These are phyloP conservation scores for Tachysurus vachellii DNA, from an alignment of 2,113 vertebrate species.

Conservation along the genomic window DNA sequence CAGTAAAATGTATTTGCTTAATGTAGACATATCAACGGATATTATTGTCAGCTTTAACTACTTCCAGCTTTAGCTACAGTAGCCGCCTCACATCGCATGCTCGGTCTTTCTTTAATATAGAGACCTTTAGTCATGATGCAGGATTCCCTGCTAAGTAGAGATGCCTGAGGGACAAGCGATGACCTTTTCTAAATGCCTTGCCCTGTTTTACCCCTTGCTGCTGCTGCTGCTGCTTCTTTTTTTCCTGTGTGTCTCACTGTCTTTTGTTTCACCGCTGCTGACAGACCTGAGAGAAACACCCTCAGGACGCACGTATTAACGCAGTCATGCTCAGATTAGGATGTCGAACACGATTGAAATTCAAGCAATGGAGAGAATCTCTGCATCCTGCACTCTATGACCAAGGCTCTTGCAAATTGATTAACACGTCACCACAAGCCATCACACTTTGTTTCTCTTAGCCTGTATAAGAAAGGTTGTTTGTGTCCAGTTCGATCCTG, in stretches of 20 bases:
- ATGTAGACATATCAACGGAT: neutral
- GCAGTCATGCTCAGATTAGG: neutral
- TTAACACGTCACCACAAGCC: constrained; percentile 66
- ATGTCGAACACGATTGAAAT: neutral
- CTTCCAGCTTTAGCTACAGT: neutral
- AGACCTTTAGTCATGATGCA: constrained; percentile 51
- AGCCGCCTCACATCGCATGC: no score
- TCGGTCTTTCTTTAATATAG: neutral
- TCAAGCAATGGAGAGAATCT: neutral
- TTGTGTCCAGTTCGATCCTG: constrained; percentile 69
- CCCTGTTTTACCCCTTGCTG: neutral
- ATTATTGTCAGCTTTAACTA: neutral
- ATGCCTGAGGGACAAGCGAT: constrained; percentile 57
- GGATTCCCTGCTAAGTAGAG: constrained; percentile 50
- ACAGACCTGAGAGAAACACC: constrained; percentile 9
- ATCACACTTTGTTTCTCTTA: constrained; percentile 69
- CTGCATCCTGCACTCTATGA: constrained; percentile 52
- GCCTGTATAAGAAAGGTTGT: constrained; percentile 66
- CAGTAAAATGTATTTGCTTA: neutral
- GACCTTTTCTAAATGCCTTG: constrained; percentile 73
- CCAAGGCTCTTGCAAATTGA: constrained; percentile 67
- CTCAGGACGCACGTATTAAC: neutral
- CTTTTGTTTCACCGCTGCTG: constrained; percentile 36
- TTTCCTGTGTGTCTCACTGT: neutral
- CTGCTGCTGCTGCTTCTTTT: neutral